Conservation (phyloP, 2,888 invertebrate species). For the Leptura quadrifasciata region DNA sequence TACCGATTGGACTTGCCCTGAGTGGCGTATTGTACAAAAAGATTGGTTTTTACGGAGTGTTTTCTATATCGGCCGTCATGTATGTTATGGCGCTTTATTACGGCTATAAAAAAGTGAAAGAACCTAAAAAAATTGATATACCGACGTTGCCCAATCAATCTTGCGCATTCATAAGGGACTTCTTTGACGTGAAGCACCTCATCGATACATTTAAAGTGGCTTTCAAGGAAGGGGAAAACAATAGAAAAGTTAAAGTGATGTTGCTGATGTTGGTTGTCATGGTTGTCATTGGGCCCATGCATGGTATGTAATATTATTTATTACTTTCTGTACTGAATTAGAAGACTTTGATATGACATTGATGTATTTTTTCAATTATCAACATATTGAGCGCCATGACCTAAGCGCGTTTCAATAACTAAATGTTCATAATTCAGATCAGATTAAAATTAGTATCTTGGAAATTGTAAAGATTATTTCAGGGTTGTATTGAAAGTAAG, state of each 20-base stretch:
- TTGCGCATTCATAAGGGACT: conserved; percentile 79
- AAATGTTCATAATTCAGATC: no score
- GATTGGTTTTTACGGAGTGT: conserved; percentile 89
- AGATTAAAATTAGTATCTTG: no score
- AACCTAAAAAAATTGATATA: conserved; percentile 77
- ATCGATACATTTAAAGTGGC: conserved; percentile 87
- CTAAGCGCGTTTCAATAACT: no score
- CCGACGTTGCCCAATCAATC: conserved; percentile 74
- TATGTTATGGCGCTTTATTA: conserved; percentile 86
- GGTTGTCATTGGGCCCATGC: conserved; percentile 90
- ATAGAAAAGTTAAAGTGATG: conserved; percentile 83
- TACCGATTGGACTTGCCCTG: conserved; percentile 91
- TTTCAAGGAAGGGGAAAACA: conserved; percentile 86
- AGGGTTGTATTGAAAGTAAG: no score
- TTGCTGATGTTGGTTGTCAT: conserved; percentile 88
- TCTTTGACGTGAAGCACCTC: conserved; percentile 86
- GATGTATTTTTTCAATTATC: no score
- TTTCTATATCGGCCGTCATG: conserved; percentile 84
- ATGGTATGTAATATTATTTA: conserved; percentile 78
- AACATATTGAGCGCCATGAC: no score
- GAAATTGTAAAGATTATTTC: no score
- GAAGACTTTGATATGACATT: no score
- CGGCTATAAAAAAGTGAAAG: conserved; percentile 83
- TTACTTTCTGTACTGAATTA: background rate
- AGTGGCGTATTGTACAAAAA: conserved; percentile 87